Evolutionary conservation across 2,888 invertebrate genomes (phyloP).

Genomic region (Apoderus coryli): DNA sequence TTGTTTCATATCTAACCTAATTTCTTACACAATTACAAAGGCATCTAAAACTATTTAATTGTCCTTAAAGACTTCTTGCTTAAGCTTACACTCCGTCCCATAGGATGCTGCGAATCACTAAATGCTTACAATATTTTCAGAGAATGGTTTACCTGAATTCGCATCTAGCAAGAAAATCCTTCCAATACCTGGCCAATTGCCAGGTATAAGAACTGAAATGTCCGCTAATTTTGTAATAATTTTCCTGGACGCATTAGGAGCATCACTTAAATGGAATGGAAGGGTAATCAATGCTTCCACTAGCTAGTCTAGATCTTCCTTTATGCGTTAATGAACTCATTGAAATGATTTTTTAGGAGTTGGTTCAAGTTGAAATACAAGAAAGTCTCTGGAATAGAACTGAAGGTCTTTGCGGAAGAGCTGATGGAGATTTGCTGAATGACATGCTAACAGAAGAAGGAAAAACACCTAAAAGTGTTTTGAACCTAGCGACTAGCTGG

Average conservation of each 20-base stretch:
- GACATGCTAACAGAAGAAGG: constrained; percentile 54
- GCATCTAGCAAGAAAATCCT: constrained; percentile 28
- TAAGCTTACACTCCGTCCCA: no score
- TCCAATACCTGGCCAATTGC: constrained; percentile 56
- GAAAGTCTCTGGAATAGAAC: constrained; percentile 64
- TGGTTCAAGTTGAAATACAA: constrained; percentile 51
- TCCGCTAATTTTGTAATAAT: constrained; percentile 55
- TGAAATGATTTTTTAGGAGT: constrained; percentile 41
- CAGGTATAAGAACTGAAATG: constrained; percentile 59
- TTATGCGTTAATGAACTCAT: no score
- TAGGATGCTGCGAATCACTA: no score
- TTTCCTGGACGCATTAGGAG: constrained; percentile 49
- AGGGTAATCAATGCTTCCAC: constrained; percentile 23
- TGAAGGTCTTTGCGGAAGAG: constrained; percentile 65
- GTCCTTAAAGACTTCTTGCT: no score
- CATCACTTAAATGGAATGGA: constrained; percentile 66
- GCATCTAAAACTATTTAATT: no score
- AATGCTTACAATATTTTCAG: constrained; percentile 13
- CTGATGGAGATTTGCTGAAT: constrained; percentile 55
- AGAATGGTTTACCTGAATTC: constrained; percentile 21
- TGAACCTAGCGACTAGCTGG: constrained; percentile 45
- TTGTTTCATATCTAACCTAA: no score
- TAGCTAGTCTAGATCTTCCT: constrained; percentile 1
- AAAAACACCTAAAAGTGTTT: constrained; percentile 31
- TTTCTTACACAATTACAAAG: no score